Base-by-base conservation (phyloP, 2,113 vertebrate genomes). In the Solea senegalensis region DNA sequence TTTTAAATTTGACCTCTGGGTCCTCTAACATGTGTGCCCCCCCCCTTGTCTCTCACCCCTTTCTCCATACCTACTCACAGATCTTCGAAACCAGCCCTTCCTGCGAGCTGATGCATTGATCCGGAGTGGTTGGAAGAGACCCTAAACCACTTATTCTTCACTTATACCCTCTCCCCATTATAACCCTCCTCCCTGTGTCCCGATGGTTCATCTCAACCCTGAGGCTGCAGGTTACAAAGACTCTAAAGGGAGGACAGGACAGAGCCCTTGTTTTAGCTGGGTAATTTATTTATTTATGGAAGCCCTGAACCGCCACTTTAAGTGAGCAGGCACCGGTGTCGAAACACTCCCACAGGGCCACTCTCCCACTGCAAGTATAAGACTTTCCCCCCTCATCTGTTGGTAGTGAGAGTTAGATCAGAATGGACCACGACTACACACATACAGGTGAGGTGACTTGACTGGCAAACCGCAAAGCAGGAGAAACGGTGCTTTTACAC, bases 71-170 rank as follows among this genome's bases (percentile, higher is more conserved):
- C 81, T 83, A 82, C 85, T 89, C 86, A 86, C 93, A 97, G 95
- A 95, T 93, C 95, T 96, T 81, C 91, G 94, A 84, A 88, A 63
- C 87, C 94, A 95, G 93, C 95, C 95, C 80, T 95, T 93, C 92
- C 92, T 93, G 88, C 90, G 93, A 90, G 93, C 93, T 72, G 93
- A 95, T 45, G 94, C 95, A 54, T 89, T 95, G 86, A 93, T 94
- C 86, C 94, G 93, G 86, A 90, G 91, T 65, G 93, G 93, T 83
- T 95, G 94, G 94, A 94, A 93, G 83, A 90, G 92, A 91, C 91
- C 89, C 73, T 94, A 93, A 94, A 92, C 88, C 86, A 82, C 90
- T 90, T 77, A 79, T 79, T 73, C 71, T 48, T 69, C 81, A 84
- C 83, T 88, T 75, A 85, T 74, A 64, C 80, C 73, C 68, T 55